Conservation (phyloP, 2,113 vertebrate species). For the Callipepla californica region DNA sequence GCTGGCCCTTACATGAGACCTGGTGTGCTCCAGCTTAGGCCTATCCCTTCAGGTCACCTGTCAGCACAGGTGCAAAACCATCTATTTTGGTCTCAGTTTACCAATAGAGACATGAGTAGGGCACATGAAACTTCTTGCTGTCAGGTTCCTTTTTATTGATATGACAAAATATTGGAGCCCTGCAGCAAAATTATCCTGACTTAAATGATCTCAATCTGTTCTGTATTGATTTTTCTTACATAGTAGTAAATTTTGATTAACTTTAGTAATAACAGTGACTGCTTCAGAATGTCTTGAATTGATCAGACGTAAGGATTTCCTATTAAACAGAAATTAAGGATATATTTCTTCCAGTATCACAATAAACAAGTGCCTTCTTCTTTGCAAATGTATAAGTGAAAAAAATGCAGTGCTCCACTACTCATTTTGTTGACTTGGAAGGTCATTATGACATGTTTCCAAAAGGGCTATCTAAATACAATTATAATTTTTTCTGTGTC, state of each 20-base stretch:
- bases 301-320: conserved; percentile 77
- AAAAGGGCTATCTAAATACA: no score
- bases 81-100: background rate
- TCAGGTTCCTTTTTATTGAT: background rate
- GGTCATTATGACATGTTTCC: background rate
- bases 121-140: background rate
- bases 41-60: no score
- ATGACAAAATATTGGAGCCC: background rate
- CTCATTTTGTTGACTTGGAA: background rate
- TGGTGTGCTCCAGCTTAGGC: no score
- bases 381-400: conserved; percentile 4
- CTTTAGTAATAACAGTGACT: conserved; percentile 56
- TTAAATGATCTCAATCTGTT: conserved; percentile 37
- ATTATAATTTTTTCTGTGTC: no score
- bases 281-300: conserved; percentile 62
- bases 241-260: conserved; percentile 67
- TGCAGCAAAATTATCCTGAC: conserved; percentile 16
- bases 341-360: conserved; percentile 73
- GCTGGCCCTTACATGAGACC: no score
- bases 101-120: background rate
- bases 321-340: conserved; percentile 75
- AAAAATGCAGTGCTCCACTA: background rate
- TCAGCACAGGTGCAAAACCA: no score
- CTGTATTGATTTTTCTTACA: conserved; percentile 61
- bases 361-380: conserved; percentile 45